These are phyloP conservation scores for Spilogale gracilis DNA, from an alignment of 2,113 vertebrate species.

Conservation along the genomic window DNA sequence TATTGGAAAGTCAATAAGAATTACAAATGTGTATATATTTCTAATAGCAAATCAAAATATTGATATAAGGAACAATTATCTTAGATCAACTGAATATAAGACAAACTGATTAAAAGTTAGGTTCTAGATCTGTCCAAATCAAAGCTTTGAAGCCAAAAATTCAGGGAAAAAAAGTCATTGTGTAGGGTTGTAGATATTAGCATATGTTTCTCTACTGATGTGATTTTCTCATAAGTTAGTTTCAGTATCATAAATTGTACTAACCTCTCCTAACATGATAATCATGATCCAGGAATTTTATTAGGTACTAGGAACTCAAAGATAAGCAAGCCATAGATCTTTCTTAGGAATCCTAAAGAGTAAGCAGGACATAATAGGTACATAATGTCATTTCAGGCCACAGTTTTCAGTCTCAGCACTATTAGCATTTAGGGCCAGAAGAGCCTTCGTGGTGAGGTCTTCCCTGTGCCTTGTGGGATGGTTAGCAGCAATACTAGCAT, in stretches of 20 bases:
- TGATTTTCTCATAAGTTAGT: not conserved
- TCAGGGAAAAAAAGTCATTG: not conserved
- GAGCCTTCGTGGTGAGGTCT: accelerated
- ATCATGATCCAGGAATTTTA: not conserved
- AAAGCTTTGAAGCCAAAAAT: not conserved
- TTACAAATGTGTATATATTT: not conserved
- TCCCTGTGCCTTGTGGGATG: accelerated
- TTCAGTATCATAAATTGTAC: not conserved
- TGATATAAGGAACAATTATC: not conserved
- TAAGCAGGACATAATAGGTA: not conserved
- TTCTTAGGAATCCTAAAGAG: not conserved
- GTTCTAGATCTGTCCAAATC: not conserved
- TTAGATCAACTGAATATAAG: not conserved
- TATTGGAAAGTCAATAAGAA: not conserved
- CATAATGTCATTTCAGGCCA: not conserved
- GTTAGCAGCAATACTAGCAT: not conserved
- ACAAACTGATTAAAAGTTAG: not conserved
- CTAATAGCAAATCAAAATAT: not conserved
- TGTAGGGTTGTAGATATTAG: not conserved
- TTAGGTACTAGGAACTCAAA: not conserved
- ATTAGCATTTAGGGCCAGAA: not conserved
- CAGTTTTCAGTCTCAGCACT: not conserved
- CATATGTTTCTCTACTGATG: not conserved
- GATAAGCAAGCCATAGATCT: not conserved
- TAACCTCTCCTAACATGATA: not conserved